Evolutionary conservation across 2,113 vertebrate species (phyloP).

Genomic region (Urocynchramus pylzowi): DNA sequence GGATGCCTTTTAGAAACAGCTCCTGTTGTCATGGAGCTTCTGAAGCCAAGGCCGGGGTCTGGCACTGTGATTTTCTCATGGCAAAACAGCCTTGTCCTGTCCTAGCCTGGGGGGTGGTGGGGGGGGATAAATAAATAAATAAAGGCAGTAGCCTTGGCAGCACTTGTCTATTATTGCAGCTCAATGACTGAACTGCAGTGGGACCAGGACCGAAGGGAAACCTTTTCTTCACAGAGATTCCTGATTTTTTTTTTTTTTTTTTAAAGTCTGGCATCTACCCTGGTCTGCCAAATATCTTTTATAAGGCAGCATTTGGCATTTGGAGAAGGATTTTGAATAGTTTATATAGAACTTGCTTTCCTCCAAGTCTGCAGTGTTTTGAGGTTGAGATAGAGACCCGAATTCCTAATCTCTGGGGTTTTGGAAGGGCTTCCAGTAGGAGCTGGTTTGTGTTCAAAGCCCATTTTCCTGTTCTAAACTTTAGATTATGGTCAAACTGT

Average conservation of each 20-base stretch:
- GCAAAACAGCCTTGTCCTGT: neutral
- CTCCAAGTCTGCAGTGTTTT: constrained; percentile 10
- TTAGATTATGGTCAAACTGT: neutral
- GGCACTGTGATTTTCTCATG: neutral
- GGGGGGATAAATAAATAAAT: neutral
- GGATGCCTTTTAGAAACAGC: constrained; percentile 18
- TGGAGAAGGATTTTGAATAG: neutral
- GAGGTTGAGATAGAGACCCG: neutral
- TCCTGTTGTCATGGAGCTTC: constrained; percentile 51
- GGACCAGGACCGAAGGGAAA: neutral
- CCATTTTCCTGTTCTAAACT: neutral
- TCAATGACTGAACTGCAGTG: neutral
- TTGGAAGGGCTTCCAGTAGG: neutral
- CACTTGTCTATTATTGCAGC: neutral
- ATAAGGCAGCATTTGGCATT: neutral
- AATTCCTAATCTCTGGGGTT: constrained; percentile 11
- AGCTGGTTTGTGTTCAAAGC: neutral
- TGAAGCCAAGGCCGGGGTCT: neutral
- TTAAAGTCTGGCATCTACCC: neutral
- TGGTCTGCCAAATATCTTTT: neutral
- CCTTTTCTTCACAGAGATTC: constrained; percentile 1
- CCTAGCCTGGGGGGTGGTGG: no score
- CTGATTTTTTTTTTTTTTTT: neutral
- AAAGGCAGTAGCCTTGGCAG: constrained; percentile 45
- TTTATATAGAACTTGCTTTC: neutral